Percentiles rank a stretch among this genome's conserved stretches.
Evolutionary conservation across 2,888 invertebrate genomes (phyloP).

Genomic region (Sussaba pulchella): DNA sequence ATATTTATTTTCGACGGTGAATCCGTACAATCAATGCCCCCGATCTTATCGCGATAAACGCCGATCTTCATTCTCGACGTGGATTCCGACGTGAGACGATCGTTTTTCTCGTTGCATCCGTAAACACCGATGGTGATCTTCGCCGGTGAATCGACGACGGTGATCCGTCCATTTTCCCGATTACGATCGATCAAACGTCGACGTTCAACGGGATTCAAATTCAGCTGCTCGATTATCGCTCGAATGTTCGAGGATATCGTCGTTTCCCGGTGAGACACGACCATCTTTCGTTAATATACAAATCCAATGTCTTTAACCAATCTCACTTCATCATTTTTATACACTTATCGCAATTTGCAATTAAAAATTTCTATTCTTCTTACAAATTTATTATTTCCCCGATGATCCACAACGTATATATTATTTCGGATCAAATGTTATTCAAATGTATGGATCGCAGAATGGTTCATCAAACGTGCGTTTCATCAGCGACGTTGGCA

Average conservation of each 20-base stretch:
- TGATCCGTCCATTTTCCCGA: slow-evolving; percentile 70
- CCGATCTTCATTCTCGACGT: slow-evolving; percentile 52
- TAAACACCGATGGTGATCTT: slow-evolving; percentile 82
- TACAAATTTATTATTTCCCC: too few relatives aligned
- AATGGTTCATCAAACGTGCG: too few relatives aligned
- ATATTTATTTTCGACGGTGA: slow-evolving; percentile 36
- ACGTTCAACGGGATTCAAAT: slow-evolving; percentile 81
- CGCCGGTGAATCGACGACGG: slow-evolving; percentile 68
- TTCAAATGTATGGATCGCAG: too few relatives aligned
- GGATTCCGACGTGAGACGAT: slow-evolving; percentile 60
- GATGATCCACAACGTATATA: too few relatives aligned
- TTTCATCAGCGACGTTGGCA: too few relatives aligned
- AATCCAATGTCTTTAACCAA: neutral
- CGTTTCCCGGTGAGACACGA: slow-evolving; percentile 81
- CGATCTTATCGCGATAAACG: slow-evolving; percentile 66
- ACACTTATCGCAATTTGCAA: neutral
- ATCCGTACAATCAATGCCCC: slow-evolving; percentile 46
- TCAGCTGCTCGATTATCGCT: slow-evolving; percentile 82
- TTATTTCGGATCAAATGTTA: too few relatives aligned
- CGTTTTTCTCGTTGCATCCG: slow-evolving; percentile 77
- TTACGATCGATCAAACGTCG: slow-evolving; percentile 77
- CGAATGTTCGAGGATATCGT: slow-evolving; percentile 82
- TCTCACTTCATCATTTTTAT: neutral
- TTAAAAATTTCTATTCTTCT: too few relatives aligned
- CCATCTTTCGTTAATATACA: slow-evolving; percentile 72